Percentiles rank a stretch among this genome's conserved stretches.
Evolutionary conservation across 2,888 invertebrate species (phyloP).

Genomic region (Cylindroiulus punctatus): DNA sequence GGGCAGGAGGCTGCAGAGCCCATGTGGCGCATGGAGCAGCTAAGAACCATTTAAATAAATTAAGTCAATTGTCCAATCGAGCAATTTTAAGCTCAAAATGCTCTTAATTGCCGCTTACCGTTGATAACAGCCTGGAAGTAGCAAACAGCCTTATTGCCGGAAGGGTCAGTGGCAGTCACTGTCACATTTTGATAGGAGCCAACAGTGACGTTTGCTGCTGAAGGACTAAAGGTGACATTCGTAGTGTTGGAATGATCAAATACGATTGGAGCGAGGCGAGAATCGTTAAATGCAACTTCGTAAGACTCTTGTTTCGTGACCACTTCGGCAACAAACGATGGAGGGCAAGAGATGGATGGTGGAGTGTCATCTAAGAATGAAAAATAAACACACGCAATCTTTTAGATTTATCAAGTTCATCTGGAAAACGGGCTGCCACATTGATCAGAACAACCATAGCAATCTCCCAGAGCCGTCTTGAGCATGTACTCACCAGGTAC

Average conservation of each 20-base stretch:
- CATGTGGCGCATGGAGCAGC: constrained; percentile 94
- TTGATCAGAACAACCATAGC: too few species aligned
- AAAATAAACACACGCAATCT: neutral
- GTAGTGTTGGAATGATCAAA: constrained; percentile 88
- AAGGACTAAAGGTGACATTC: constrained; percentile 60
- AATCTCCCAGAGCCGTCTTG: neutral
- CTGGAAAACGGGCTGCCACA: neutral
- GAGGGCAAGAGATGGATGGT: constrained; percentile 88
- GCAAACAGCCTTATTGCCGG: constrained; percentile 87
- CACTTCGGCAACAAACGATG: constrained; percentile 91
- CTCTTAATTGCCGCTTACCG: constrained; percentile 51
- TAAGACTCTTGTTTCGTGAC: constrained; percentile 90
- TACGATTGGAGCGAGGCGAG: constrained; percentile 82
- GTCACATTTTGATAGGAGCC: constrained; percentile 92
- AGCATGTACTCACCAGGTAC: constrained; percentile 74
- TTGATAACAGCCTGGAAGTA: constrained; percentile 80
- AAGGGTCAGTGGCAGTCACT: constrained; percentile 86
- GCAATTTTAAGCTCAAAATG: constrained; percentile 46
- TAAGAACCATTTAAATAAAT: constrained; percentile 67
- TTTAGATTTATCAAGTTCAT: constrained; percentile 29
- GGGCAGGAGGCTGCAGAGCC: constrained; percentile 88
- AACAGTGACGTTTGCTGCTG: constrained; percentile 59
- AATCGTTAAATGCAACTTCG: constrained; percentile 90
- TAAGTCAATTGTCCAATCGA: neutral
- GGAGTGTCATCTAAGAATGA: constrained; percentile 80